These are phyloP conservation scores for Fabriciana adippe DNA, from an alignment of 2,888 invertebrate species.

Conservation along the genomic window DNA sequence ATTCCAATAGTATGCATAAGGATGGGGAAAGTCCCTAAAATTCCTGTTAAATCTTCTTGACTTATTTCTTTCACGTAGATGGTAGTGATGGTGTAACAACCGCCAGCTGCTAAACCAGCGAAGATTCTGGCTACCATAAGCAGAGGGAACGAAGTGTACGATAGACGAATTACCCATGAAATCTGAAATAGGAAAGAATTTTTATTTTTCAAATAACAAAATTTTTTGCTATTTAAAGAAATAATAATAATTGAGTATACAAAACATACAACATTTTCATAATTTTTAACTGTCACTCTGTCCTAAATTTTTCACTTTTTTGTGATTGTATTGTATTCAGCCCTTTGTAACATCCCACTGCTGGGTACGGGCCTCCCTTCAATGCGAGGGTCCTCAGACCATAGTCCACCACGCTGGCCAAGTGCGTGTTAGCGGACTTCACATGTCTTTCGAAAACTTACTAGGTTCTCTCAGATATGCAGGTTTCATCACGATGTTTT, in stretches of 20 bases:
- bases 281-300: neutral
- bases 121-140: conserved; percentile 19
- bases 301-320: too few relatives aligned
- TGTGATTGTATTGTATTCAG: too few relatives aligned
- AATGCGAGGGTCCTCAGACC: too few relatives aligned
- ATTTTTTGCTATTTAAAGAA: neutral
- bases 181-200: neutral
- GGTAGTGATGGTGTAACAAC: conserved; percentile 11
- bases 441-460: too few relatives aligned
- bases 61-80: conserved; percentile 33
- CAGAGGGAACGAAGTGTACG: neutral
- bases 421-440: too few relatives aligned
- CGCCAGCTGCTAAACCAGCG: conserved; percentile 15
- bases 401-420: too few relatives aligned
- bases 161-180: conserved; percentile 24
- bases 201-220: neutral
- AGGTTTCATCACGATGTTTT: too few relatives aligned
- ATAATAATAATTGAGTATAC: neutral
- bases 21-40: conserved; percentile 23
- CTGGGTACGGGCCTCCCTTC: too few relatives aligned
- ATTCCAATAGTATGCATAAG: conserved; percentile 25
- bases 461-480: too few relatives aligned
- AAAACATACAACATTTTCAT: neutral
- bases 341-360: too few relatives aligned
- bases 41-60: conserved; percentile 30